Percentiles rank a stretch among this genome's conserved stretches.
These are phyloP conservation scores for Crossocerus cetratus DNA, from an alignment of 2,888 invertebrate genomes.

Conservation along the genomic window DNA sequence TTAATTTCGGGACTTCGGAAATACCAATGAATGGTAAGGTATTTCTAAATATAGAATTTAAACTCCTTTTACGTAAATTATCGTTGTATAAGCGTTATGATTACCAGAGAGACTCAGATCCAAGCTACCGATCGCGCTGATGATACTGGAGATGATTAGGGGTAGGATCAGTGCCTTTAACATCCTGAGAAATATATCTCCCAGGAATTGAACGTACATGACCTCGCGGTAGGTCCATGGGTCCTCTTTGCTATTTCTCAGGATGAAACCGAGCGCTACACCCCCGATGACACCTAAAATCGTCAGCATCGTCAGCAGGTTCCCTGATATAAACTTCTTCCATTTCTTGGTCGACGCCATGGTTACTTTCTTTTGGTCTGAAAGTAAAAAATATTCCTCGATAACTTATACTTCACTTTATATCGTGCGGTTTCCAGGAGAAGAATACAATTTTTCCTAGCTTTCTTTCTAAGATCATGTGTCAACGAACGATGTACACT, in stretches of 20 bases:
- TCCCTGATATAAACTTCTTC: constrained; percentile 70
- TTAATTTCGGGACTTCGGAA: too few relatives aligned
- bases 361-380: constrained; percentile 12
- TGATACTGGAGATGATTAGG: constrained; percentile 83
- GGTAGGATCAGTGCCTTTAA: constrained; percentile 86
- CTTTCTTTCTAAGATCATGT: too few relatives aligned
- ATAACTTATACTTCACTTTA: too few relatives aligned
- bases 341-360: constrained; percentile 67
- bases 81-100: constrained; percentile 21
- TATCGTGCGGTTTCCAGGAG: too few relatives aligned
- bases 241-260: constrained; percentile 72
- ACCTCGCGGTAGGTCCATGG: constrained; percentile 80
- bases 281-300: constrained; percentile 80
- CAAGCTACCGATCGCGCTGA: constrained; percentile 84
- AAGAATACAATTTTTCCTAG: too few relatives aligned
- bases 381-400: not conserved
- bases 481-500: too few relatives aligned
- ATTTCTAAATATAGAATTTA: too few relatives aligned
- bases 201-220: constrained; percentile 84
- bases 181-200: constrained; percentile 86
- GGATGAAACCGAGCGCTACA: constrained; percentile 78
- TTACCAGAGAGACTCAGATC: constrained; percentile 83
- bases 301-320: constrained; percentile 80
- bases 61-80: too few relatives aligned
- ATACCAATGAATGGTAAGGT: too few relatives aligned